Evolutionary conservation across 2,888 invertebrate species (phyloP), one percentile per base, ranked within the genome.

Genomic region (Oscheius sp.): DNA sequence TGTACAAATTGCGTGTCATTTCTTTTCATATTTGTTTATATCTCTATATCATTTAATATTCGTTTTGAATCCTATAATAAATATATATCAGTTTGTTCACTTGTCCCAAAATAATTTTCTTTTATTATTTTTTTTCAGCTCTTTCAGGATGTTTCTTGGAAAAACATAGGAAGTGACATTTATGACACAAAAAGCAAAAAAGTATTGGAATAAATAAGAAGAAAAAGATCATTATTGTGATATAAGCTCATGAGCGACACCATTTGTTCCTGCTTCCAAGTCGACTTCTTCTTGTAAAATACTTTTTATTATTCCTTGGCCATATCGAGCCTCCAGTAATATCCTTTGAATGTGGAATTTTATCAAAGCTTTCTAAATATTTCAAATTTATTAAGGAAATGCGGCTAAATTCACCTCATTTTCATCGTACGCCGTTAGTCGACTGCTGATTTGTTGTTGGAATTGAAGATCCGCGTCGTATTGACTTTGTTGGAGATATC

Each of bases 261-360:
- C 66, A 29, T 49, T 66, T 16, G n/a, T 18, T 1, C 29, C 52
- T 3, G 12, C 52, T 27, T 66, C 66, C 35, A 63, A 21, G 13
- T 66, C 66, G 5, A 35, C 35, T n/a, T 52, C 66, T 2, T 66
- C 52, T 23, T 66, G 52, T 18, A 49, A n/a, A 12, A 66, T 49
- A 13, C 21, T 12, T 27, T 66, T 49, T 23, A n/a, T 21, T 12
- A 49, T 66, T 0, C 29, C 52, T 25, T n/a, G 27, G n/a, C 66
- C 66, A 69, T 84, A 85, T 23, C 84, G 68, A 7, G 83, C 82
- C 52, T 85, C 85, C 58, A 85, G 75, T 23, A 85, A 72, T 29
- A 85, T 85, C 55, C 78, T 70, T 77, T 84, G 84, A 59, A 85
- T 82, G 77, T 84, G 76, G 77, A 83, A 79, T 64, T 85, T 85